Evolutionary conservation across 1,140 invertebrate species (phyloP).

Genomic region (Ylistrum balloti): DNA sequence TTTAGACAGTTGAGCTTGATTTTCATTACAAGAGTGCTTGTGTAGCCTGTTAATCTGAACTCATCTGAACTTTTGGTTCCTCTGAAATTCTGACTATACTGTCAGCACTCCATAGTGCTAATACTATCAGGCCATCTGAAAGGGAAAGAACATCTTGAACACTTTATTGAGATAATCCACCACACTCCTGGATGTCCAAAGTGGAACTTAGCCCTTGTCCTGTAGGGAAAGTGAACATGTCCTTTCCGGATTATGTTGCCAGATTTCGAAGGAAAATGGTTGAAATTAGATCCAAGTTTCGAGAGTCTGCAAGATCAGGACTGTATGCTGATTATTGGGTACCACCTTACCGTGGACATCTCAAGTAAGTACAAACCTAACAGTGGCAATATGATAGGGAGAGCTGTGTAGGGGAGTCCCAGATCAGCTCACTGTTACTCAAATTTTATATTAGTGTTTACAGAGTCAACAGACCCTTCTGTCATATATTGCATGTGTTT

Average conservation of each 20-base stretch:
- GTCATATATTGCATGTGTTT: no score
- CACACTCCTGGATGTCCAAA: conserved; percentile 46
- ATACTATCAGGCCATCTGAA: no score
- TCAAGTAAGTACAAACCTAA: not conserved
- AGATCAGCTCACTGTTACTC: no score
- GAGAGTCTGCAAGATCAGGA: conserved; percentile 52
- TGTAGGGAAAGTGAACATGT: conserved; percentile 56
- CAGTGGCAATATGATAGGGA: no score
- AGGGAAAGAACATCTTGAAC: not conserved
- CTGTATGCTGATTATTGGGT: conserved; percentile 57
- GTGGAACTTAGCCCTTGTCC: conserved; percentile 42
- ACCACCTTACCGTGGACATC: conserved; percentile 41
- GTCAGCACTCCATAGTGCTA: no score
- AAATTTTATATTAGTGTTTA: no score
- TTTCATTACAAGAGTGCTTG: no score
- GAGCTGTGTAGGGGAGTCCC: no score
- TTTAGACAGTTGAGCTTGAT: no score
- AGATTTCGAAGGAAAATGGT: conserved; percentile 58
- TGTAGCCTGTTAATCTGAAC: not conserved
- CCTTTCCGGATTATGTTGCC: conserved; percentile 59
- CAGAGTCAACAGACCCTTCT: no score
- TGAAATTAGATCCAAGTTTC: conserved; percentile 51
- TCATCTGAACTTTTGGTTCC: not conserved
- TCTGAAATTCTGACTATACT: not conserved
- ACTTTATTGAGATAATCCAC: not conserved